These are phyloP conservation scores for Pterocles burchelli DNA, from an alignment of 2,113 vertebrate species.

Conservation along the genomic window DNA sequence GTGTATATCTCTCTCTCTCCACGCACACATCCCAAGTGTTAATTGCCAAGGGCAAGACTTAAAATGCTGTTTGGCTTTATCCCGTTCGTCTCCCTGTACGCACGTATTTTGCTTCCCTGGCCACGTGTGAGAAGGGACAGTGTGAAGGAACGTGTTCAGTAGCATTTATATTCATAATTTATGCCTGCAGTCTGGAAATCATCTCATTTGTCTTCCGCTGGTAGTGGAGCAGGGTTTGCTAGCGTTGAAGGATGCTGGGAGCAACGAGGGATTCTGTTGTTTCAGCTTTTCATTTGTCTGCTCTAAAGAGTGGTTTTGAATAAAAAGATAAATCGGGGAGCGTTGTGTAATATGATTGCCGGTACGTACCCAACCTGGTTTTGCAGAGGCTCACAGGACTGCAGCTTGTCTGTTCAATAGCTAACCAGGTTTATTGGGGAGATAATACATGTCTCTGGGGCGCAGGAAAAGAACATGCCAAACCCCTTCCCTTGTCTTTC, in stretches of 20 bases:
- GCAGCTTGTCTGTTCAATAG: neutral
- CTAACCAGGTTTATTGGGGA: conserved; percentile 31
- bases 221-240: conserved; percentile 21
- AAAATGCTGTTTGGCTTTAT: neutral
- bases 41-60: neutral
- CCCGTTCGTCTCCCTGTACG: neutral
- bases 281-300: conserved; percentile 58
- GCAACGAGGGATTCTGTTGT: conserved; percentile 30
- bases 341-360: neutral
- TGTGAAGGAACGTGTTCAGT: neutral
- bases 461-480: neutral
- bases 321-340: conserved; percentile 9
- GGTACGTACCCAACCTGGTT: neutral
- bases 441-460: neutral
- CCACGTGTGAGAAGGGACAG: neutral
- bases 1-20: neutral
- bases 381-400: conserved; percentile 21
- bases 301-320: conserved; percentile 39
- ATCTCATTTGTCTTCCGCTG: conserved; percentile 52
- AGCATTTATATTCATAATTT: conserved; percentile 54
- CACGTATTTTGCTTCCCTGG: neutral
- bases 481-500: neutral
- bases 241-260: conserved; percentile 22
- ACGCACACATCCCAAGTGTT: neutral
- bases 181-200: conserved; percentile 38